Percentiles rank a stretch among this genome's conserved stretches.
phyloP scores from a whole-genome alignment of 1,140 invertebrate genomes.

The Tetramorium parvispinum region DNA sequence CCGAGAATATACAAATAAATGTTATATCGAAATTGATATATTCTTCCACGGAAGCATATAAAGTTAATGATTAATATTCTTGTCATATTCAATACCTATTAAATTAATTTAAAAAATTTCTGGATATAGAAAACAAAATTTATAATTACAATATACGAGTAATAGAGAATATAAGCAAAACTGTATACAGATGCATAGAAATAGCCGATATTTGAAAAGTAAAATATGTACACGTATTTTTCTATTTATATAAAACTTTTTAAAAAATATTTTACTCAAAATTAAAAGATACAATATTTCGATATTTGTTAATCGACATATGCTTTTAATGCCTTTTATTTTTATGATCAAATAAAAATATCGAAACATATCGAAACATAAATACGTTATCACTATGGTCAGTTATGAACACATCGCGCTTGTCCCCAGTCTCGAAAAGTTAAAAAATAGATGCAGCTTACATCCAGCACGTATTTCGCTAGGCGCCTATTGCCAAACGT shows the following conservation, averaged over 20 bases:
- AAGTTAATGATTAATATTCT: background rate
- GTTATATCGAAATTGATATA: background rate
- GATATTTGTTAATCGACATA: background rate
- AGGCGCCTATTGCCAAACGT: constrained; percentile 5
- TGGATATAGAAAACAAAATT: background rate
- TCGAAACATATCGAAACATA: background rate
- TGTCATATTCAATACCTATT: background rate
- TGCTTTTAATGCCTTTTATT: constrained; percentile 12
- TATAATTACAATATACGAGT: background rate
- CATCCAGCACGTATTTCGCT: constrained; percentile 10
- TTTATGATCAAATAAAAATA: constrained; percentile 1
- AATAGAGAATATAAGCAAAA: background rate
- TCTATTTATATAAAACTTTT: background rate
- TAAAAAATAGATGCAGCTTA: constrained; percentile 24
- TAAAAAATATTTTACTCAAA: background rate
- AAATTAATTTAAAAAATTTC: background rate
- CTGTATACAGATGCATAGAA: background rate
- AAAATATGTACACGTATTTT: background rate
- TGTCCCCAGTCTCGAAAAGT: background rate
- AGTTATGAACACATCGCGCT: background rate
- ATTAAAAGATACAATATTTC: background rate
- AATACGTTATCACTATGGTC: background rate
- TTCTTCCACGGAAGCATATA: background rate
- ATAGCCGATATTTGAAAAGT: background rate
- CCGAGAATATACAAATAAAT: background rate